A percentile compares a stretch with the other conserved stretches of the same genome.
Conservation (phyloP, 2,797 vertebrate genomes). For the Myotis vivesi region DNA sequence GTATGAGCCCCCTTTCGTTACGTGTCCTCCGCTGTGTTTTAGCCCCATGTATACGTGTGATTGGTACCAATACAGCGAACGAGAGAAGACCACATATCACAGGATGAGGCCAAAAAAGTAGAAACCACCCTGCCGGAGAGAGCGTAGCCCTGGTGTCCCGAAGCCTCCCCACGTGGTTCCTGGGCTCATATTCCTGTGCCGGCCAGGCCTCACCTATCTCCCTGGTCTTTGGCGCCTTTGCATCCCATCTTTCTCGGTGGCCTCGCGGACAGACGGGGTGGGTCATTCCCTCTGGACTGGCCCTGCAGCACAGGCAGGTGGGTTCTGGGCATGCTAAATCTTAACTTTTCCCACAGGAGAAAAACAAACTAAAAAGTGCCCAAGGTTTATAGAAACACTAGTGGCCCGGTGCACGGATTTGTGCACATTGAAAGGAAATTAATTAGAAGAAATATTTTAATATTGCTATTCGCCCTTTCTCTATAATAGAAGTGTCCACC, state of each 20-base stretch:
- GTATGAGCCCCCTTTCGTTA: constrained; percentile 81
- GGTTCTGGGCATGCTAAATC: neutral
- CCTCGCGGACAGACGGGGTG: neutral
- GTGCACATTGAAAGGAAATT: too few species aligned
- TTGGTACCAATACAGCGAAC: neutral
- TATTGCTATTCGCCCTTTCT: too few species aligned
- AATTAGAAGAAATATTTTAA: too few species aligned
- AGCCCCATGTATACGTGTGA: neutral
- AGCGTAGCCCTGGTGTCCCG: neutral
- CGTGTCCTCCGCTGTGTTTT: accelerated
- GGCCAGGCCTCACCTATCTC: neutral
- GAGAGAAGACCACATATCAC: neutral
- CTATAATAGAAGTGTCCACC: too few species aligned
- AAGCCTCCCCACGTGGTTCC: too few species aligned
- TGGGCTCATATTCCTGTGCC: neutral
- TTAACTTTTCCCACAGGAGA: neutral
- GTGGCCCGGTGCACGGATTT: too few species aligned
- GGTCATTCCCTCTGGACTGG: neutral
- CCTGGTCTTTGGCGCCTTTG: neutral
- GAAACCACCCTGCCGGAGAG: neutral
- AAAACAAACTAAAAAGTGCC: neutral
- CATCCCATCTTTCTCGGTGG: neutral
- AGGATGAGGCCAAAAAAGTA: neutral
- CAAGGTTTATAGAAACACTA: neutral
- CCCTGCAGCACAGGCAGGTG: neutral